These are phyloP conservation scores for Cyprinodon variegatus DNA, from an alignment of 2,113 vertebrate species.

Conservation along the genomic window DNA sequence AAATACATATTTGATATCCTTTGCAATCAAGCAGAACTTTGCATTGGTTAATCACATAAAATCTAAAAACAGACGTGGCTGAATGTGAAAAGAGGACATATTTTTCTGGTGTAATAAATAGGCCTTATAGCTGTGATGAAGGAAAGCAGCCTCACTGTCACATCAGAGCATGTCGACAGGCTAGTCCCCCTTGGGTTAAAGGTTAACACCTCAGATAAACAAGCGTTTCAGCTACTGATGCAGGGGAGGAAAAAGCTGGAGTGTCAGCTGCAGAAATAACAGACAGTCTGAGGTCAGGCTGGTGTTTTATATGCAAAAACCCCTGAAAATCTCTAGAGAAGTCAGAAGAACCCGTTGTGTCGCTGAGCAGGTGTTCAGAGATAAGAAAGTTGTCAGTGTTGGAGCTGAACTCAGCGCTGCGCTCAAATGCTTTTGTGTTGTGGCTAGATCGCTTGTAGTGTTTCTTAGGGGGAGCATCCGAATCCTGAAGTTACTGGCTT, in stretches of 20 bases:
- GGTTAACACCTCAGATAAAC: conserved; percentile 30
- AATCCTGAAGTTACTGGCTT: neutral
- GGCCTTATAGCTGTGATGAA: neutral
- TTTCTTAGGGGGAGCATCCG: neutral
- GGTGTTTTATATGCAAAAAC: neutral
- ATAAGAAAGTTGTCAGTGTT: neutral
- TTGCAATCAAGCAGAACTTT: too few species aligned
- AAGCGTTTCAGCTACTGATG: conserved; percentile 9
- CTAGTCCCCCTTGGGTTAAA: conserved; percentile 11
- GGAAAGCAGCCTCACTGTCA: too few species aligned
- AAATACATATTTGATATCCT: neutral
- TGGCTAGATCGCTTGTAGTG: too few species aligned
- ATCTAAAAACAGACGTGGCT: neutral
- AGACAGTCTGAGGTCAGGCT: neutral
- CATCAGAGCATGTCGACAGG: conserved; percentile 20
- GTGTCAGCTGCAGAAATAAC: neutral
- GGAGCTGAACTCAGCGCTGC: neutral
- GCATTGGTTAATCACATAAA: neutral
- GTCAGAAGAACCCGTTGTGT: neutral
- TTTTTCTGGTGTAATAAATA: neutral
- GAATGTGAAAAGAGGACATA: neutral
- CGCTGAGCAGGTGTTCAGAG: neutral
- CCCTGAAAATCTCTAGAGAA: neutral
- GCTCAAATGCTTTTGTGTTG: too few species aligned
- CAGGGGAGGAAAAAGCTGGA: neutral